Evolutionary conservation across 2,888 invertebrate species (phyloP).

Genomic region (Nomada ferruginata): DNA sequence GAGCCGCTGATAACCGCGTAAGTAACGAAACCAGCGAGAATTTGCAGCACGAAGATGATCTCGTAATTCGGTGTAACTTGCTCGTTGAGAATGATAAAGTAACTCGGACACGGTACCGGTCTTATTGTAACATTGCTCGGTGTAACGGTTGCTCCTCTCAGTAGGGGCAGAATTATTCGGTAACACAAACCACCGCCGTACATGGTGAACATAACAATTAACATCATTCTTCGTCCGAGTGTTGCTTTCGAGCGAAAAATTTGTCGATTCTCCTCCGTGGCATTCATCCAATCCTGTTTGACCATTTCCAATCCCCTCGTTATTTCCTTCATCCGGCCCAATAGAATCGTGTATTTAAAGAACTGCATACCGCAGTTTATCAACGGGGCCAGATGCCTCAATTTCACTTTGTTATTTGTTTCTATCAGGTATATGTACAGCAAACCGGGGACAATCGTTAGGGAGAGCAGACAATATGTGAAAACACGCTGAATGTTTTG

Average conservation of each 20-base stretch:
- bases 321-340: not conserved
- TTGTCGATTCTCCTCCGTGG: slow-evolving; percentile 33
- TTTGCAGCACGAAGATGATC: slow-evolving; percentile 67
- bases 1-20: slow-evolving; percentile 64
- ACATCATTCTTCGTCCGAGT: slow-evolving; percentile 66
- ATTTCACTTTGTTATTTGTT: slow-evolving; percentile 52
- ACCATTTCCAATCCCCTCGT: slow-evolving; percentile 55
- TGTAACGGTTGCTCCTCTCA: slow-evolving; percentile 48
- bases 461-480: slow-evolving; percentile 56
- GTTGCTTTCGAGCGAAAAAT: slow-evolving; percentile 72
- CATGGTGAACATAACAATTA: slow-evolving; percentile 67
- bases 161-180: slow-evolving; percentile 71
- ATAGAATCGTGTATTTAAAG: slow-evolving; percentile 38
- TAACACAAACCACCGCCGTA: slow-evolving; percentile 66
- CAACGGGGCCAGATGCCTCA: slow-evolving; percentile 69
- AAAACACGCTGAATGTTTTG: slow-evolving; percentile 8
- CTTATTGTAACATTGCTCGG: slow-evolving; percentile 65
- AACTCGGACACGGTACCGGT: slow-evolving; percentile 67
- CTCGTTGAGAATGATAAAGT: slow-evolving; percentile 69
- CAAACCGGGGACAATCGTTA: slow-evolving; percentile 60
- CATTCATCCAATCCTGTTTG: slow-evolving; percentile 67
- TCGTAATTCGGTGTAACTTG: slow-evolving; percentile 68
- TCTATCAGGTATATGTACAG: slow-evolving; percentile 66
- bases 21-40: slow-evolving; percentile 65
- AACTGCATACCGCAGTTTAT: slow-evolving; percentile 57